Base-by-base conservation (phyloP, 1,140 invertebrate genomes). In the Dinoponera quadriceps region DNA sequence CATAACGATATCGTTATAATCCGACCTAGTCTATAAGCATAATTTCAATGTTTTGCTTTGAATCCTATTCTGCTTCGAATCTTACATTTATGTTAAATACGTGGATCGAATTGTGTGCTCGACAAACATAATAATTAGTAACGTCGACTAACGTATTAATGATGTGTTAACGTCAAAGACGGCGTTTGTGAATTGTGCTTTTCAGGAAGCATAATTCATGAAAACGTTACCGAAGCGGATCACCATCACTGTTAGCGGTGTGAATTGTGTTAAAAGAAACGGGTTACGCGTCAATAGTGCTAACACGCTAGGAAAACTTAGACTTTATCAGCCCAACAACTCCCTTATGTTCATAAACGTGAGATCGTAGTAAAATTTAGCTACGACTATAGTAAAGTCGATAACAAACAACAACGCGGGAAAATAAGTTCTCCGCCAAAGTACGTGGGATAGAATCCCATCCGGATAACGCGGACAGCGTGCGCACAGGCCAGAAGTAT, bases 371-470 rank as follows among this genome's bases (percentile, higher is more conserved):
- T 75, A 72, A 87, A 78, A 81, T 72, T 74, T 57, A 49, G 51
- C 48, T 51, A 25, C 73, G 68, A 68, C 57, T 55, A 74, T 38
- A 73, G 29, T 72, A 62, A 51, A 68, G 27, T 66, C 44, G 60
- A 63, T 68, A 87, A 87, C 83, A 69, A 82, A 85, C 20, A 82
- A 71, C 77, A 13, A 25, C 69, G 51, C 18, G 20, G 71, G 66
- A 54, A 83, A 83, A 83, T 77, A 83, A 83, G 71, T 83, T 83
- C 81, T 78, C n/a, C 73, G 60, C 60, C 81, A 29, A 68, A 49
- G 62, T 49, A 77, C 62, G 16, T 63, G 25, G 57, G 62, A 82
- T 82, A 83, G 74, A 82, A 71, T 73, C 66, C 83, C 55, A 68
- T 60, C 49, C 59, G 65, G 66, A 84, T 80, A 81, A 86, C 80